Base-by-base conservation (phyloP, 2,888 invertebrate species). In the Timandra comae region DNA sequence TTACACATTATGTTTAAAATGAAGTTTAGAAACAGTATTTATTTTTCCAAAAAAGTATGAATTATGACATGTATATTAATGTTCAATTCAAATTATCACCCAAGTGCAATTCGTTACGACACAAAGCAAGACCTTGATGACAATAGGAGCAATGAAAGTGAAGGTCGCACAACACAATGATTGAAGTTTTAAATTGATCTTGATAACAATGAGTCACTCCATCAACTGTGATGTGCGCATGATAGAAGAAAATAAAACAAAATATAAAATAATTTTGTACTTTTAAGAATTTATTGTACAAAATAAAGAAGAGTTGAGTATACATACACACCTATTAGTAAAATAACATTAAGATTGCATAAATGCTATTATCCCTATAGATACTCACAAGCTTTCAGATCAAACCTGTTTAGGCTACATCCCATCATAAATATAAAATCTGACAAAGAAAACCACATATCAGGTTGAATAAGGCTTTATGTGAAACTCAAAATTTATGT, bases 291-390 rank as follows among this genome's bases (percentile, higher is more conserved):
- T 78, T 82, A 82, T 81, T 81, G 62, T 80, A 80, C 69, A 81
- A 80, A 81, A 50, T 70, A 59, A 63, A 66, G 63, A 60, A 64
- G 63, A 53, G 66, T 51, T 63, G 51, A 60, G 39, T 65, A 66
- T 70, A 72, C 60, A 76, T 74, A 78, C 69, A 76, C 69, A 72
- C 70, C 67, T 76, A 75, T 69, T 72, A 79, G 77, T 81, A 72
- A 73, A 59, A 70, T 51, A 71, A 70, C 60, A 64, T 65, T 57
- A 69, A 63, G 61, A 70, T 70, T 68, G 65, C 66, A 59, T 71
- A 78, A 75, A 78, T 75, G 75, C 75, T 65, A 58, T 57, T 41
- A 57, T 60, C 36, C 45, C 35, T 43, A 46, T 38, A 53, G 46
- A 49, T 49, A 47, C 45, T 43, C 35, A 41, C 28, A 22, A 31